These are phyloP conservation scores for Etheostoma perlongum DNA, from an alignment of 2,797 vertebrate genomes.

Conservation along the genomic window DNA sequence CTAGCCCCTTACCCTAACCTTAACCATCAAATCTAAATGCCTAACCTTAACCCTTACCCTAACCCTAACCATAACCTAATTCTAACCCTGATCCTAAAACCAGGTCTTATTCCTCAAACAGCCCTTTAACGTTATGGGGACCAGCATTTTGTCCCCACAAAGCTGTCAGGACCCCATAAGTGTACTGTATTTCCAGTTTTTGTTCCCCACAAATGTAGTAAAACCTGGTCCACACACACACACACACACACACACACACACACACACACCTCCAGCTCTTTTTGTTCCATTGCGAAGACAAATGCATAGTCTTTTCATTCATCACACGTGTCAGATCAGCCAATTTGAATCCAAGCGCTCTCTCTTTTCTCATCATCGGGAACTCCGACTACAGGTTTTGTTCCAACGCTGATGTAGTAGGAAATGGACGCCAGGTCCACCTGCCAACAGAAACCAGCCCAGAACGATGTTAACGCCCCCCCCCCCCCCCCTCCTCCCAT, in stretches of 20 bases:
- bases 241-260: conserved; percentile 8
- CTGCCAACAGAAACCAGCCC: conserved; percentile 38
- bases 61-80: no score
- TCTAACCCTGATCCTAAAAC: no score
- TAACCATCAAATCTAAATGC: no score
- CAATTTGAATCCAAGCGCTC: conserved; percentile 27
- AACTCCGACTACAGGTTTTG: conserved; percentile 37
- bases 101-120: no score
- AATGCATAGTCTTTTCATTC: conserved; percentile 42
- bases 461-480: conserved; percentile 1
- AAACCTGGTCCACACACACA: conserved; percentile 17
- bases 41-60: no score
- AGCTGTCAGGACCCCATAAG: no score
- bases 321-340: conserved; percentile 57
- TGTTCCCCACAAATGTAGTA: no score
- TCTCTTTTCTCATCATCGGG: not conserved
- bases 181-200: no score
- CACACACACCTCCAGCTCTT: conserved; percentile 33
- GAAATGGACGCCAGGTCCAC: conserved; percentile 22
- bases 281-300: conserved; percentile 42
- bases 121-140: no score
- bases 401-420: conserved; percentile 19
- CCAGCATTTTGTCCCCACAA: no score
- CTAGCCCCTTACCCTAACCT: no score
- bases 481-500: no score